These are phyloP conservation scores for Stichopus chloronotus DNA, from an alignment of 35 echinoderm and acorn worm genomes.

Conservation along the genomic window DNA sequence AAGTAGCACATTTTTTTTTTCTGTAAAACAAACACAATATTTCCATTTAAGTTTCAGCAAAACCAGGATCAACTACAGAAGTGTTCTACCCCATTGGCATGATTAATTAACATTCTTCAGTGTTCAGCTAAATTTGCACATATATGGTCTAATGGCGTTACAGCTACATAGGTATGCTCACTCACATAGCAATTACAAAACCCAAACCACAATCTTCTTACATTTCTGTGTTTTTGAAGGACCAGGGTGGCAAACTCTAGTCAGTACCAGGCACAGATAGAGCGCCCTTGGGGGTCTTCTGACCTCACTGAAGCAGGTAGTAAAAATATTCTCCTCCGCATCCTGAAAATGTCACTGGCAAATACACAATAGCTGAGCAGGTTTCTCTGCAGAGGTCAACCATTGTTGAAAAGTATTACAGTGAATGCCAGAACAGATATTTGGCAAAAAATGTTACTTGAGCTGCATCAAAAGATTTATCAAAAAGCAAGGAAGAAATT, in stretches of 20 bases:
- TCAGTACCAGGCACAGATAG: not conserved
- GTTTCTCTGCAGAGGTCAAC: not conserved
- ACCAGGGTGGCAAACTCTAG: not conserved
- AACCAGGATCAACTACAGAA: too few relatives aligned
- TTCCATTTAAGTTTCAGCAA: too few relatives aligned
- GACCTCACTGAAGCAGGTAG: constrained; percentile 5
- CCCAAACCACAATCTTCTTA: too few relatives aligned
- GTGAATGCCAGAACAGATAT: not conserved
- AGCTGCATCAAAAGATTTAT: not conserved
- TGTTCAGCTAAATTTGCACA: too few relatives aligned
- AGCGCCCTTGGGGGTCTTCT: constrained; percentile 2
- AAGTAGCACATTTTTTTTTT: too few relatives aligned
- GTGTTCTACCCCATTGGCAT: too few relatives aligned
- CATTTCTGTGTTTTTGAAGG: too few relatives aligned
- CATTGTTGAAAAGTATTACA: not conserved
- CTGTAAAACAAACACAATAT: too few relatives aligned
- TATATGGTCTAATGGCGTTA: too few relatives aligned
- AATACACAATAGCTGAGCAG: not conserved
- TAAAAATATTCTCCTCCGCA: not conserved
- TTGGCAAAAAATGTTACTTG: not conserved
- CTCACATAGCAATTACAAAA: too few relatives aligned
- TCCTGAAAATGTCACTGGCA: not conserved
- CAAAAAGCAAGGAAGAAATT: not conserved
- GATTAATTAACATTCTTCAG: too few relatives aligned
- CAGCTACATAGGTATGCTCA: too few relatives aligned